Evolutionary conservation across 2,113 vertebrate species (phyloP).

Genomic region (Paracyprichromis sp.): DNA sequence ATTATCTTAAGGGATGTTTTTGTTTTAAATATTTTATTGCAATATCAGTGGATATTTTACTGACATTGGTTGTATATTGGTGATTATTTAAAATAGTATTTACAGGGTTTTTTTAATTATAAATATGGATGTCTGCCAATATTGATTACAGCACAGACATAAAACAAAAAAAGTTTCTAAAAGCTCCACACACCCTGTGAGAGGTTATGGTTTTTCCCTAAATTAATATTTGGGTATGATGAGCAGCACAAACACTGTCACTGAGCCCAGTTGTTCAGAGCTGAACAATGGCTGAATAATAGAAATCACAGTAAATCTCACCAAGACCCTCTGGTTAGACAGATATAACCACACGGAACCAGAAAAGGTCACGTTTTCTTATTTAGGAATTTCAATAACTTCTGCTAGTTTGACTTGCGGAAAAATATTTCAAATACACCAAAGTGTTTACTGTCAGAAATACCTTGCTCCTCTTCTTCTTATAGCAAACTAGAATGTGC

Average conservation of each 20-base stretch:
- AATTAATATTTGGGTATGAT: not conserved
- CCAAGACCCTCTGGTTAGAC: not conserved
- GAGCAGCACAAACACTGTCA: not conserved
- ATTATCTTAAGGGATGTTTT: not conserved
- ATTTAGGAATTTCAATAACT: not conserved
- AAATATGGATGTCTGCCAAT: not conserved
- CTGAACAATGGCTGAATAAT: not conserved
- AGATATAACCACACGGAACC: not conserved
- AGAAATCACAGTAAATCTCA: not conserved
- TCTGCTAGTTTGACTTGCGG: fast-evolving
- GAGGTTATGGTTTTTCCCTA: not conserved
- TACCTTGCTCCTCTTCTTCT: not conserved
- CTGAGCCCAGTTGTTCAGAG: not conserved
- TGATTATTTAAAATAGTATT: not conserved
- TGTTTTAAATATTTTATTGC: not conserved
- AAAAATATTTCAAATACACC: not conserved
- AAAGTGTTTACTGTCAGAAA: not conserved
- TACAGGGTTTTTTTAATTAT: fast-evolving
- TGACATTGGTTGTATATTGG: not conserved
- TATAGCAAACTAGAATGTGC: not conserved
- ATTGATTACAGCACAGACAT: not conserved
- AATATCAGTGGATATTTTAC: not conserved
- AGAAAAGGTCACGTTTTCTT: not conserved
- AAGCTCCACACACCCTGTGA: not conserved
- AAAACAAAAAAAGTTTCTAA: not conserved